Percentiles rank a stretch among this genome's conserved stretches.
Conservation (phyloP, 2,888 invertebrate genomes). For the Neria commutata region DNA sequence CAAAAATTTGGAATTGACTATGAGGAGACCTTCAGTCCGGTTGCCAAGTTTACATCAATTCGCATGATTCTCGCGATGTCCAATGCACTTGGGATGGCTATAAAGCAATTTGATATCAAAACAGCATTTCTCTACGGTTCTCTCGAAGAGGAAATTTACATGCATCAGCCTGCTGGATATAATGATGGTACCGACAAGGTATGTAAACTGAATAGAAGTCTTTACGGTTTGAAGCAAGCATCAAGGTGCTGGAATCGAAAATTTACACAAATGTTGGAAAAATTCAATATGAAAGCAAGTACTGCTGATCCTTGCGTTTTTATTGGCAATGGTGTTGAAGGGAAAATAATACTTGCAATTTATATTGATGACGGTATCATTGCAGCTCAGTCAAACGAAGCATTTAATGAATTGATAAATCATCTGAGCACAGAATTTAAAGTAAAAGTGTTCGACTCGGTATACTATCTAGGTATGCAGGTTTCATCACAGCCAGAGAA, state of each 20-base stretch:
- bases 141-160: slow-evolving; percentile 27
- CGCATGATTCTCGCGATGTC: slow-evolving; percentile 32
- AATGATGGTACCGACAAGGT: slow-evolving; percentile 29
- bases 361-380: slow-evolving; percentile 45
- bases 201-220: slow-evolving; percentile 31
- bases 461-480: too few relatives aligned
- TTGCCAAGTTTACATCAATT: slow-evolving; percentile 30
- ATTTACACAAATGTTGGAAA: slow-evolving; percentile 33
- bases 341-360: slow-evolving; percentile 32
- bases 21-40: slow-evolving; percentile 12
- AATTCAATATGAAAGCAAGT: slow-evolving; percentile 34
- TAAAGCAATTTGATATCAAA: slow-evolving; percentile 33
- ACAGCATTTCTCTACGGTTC: slow-evolving; percentile 34
- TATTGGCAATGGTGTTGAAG: slow-evolving; percentile 18
- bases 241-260: slow-evolving; percentile 36
- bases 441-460: background rate
- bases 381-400: slow-evolving; percentile 22
- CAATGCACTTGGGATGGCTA: slow-evolving; percentile 24
- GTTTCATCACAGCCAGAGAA: too few relatives aligned
- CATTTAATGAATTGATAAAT: background rate
- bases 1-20: slow-evolving; percentile 13
- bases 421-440: too few relatives aligned
- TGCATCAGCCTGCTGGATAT: slow-evolving; percentile 29
- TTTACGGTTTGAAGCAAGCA: slow-evolving; percentile 41
- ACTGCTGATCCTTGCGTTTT: slow-evolving; percentile 44